Base-by-base conservation (phyloP, 2,888 invertebrate genomes). In the Zhengitettix transpicula region DNA sequence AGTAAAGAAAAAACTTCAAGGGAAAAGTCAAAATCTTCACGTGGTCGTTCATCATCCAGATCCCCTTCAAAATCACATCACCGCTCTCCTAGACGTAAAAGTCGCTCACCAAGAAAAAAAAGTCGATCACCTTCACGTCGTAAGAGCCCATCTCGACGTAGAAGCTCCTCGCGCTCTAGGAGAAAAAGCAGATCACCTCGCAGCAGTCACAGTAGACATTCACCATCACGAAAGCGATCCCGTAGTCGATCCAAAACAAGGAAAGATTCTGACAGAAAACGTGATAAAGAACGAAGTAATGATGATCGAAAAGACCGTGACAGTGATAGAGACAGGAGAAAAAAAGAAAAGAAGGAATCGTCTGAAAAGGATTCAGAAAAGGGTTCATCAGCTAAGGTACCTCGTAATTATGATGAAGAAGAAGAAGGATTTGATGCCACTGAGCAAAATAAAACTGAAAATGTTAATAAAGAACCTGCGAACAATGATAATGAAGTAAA, bases 371-470 rank as follows among this genome's bases (percentile, higher is more conserved):
- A 64, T n/a, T 16, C 44, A 28, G 61, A 61, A 8, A 60, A 56
- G n/a, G 15, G 42, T 0, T 40, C 61, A n/a, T 40, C 42, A 3
- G 52, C 58, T 10, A 64, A 64, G 52, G 61, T 64, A 16, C 80
- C 66, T 71, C 78, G 76, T 71, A 76, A 77, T 67, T 77, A 78
- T 67, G 78, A 77, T 62, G 77, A 77, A 67, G 77, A 77, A 65
- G 77, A 78, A 64, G 74, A 75, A 65, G 77, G 76, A 8, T 76
- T 75, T 64, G 75, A 74, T 65, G 71, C 72, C 10, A 63, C 59
- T 10, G 58, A 58, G 8, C 42, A 40, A 28, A 53, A 42, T 47
- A 56, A 47, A 51, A 51, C 52, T 40, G 58, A 16, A 42, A 55
- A 55, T 28, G 42, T 10, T 10, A 40, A 41, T 56, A 51, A 10